These are phyloP conservation scores for Entosphenus tridentatus DNA, from an alignment of 2,113 vertebrate genomes.

Conservation along the genomic window DNA sequence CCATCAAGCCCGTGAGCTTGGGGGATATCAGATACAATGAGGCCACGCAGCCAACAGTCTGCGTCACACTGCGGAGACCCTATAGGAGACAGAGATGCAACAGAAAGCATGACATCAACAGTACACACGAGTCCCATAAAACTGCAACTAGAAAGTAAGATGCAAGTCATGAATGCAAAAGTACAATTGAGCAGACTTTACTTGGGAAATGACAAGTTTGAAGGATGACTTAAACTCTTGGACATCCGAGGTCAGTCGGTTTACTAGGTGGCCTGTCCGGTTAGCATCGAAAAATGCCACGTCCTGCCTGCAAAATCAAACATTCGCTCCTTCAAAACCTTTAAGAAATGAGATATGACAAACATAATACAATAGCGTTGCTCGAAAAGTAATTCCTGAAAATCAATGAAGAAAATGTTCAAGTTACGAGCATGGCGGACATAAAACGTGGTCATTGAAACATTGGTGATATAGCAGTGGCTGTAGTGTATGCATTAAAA, in stretches of 20 bases:
- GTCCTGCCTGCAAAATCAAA: constrained; percentile 38
- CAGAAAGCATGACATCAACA: too few relatives aligned
- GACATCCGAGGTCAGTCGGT: constrained; percentile 54
- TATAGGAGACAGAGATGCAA: constrained; percentile 12
- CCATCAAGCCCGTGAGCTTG: constrained; percentile 46
- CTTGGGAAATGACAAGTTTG: constrained; percentile 69
- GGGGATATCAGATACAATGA: constrained; percentile 70
- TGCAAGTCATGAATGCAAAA: too few relatives aligned
- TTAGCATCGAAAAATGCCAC: constrained; percentile 66
- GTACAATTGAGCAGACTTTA: constrained; percentile 13
- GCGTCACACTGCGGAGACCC: constrained; percentile 60
- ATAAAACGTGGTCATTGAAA: too few relatives aligned
- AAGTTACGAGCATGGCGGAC: too few relatives aligned
- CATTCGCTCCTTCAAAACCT: background rate
- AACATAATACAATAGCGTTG: too few relatives aligned
- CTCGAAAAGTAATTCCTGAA: background rate
- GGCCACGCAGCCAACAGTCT: constrained; percentile 51
- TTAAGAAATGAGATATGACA: background rate
- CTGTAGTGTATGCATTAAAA: too few relatives aligned
- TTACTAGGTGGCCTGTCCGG: constrained; percentile 64
- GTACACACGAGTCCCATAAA: too few relatives aligned
- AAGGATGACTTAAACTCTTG: constrained; percentile 93
- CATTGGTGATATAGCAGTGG: too few relatives aligned
- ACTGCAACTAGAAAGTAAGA: too few relatives aligned
- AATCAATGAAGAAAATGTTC: background rate